phyloP scores from a whole-genome alignment of 2,113 vertebrate genomes.

The Lynx canadensis region DNA sequence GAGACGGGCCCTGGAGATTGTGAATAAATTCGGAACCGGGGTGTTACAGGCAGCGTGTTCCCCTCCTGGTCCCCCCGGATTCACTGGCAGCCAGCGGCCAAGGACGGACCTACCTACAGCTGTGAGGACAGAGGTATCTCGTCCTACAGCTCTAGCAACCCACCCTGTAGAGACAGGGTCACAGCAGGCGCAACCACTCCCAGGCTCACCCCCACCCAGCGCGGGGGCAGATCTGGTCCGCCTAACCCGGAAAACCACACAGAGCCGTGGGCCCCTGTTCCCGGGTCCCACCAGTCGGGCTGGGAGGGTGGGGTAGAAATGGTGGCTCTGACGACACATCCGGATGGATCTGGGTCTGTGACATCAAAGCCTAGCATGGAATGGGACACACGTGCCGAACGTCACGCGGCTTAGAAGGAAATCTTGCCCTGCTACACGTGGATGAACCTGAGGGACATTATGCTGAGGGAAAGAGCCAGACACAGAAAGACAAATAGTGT shows the following conservation, averaged over 20 bases:
- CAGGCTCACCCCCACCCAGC: too few relatives aligned
- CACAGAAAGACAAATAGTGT: background rate
- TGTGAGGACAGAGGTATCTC: background rate
- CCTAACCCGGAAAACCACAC: background rate
- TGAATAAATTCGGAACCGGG: background rate
- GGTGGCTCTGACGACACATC: too few relatives aligned
- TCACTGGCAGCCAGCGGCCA: background rate
- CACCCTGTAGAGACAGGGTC: too few relatives aligned
- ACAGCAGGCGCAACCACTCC: background rate
- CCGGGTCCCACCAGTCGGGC: background rate
- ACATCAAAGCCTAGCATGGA: background rate
- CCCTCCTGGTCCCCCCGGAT: too few relatives aligned
- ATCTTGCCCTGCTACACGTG: fast-evolving
- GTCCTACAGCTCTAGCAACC: background rate
- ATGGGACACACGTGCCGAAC: fast-evolving
- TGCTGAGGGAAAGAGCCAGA: background rate
- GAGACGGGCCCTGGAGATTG: background rate
- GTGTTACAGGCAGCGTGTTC: background rate
- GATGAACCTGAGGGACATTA: background rate
- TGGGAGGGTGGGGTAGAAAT: background rate
- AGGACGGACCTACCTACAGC: background rate
- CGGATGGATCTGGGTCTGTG: too few relatives aligned
- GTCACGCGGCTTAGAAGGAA: fast-evolving
- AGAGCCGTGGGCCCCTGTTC: fast-evolving
- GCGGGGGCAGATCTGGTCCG: background rate